These are phyloP conservation scores for Gastrophysa polygoni DNA, from an alignment of 2,888 invertebrate genomes.

Conservation along the genomic window DNA sequence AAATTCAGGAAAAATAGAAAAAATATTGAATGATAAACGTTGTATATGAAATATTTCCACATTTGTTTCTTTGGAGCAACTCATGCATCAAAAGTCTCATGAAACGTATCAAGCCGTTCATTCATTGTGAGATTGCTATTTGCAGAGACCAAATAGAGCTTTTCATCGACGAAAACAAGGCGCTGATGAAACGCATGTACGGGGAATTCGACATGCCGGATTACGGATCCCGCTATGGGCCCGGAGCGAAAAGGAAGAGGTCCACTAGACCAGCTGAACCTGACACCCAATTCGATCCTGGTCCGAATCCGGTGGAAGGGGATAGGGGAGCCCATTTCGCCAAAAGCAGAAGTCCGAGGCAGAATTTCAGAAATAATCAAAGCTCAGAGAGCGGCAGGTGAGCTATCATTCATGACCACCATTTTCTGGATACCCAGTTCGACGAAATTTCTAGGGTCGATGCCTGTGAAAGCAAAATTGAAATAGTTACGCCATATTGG, in stretches of 20 bases:
- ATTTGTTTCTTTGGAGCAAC: too few relatives aligned
- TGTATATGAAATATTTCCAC: too few relatives aligned
- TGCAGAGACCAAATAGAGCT: slow-evolving; percentile 86
- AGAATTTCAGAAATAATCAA: slow-evolving; percentile 60
- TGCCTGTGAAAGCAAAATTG: slow-evolving; percentile 89
- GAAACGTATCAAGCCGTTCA: too few relatives aligned
- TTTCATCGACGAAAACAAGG: slow-evolving; percentile 94
- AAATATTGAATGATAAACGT: neutral
- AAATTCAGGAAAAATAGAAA: too few relatives aligned
- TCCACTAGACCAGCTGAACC: slow-evolving; percentile 62
- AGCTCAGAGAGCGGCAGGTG: slow-evolving; percentile 64
- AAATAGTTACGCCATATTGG: slow-evolving; percentile 94
- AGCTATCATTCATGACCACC: slow-evolving; percentile 15
- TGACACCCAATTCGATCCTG: slow-evolving; percentile 63
- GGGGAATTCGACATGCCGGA: slow-evolving; percentile 78
- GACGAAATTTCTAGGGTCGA: slow-evolving; percentile 70
- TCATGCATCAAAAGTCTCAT: neutral
- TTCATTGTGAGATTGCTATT: too few relatives aligned
- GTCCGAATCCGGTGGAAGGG: slow-evolving; percentile 54
- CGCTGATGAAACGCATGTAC: slow-evolving; percentile 91
- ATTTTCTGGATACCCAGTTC: too few relatives aligned
- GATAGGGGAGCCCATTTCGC: slow-evolving; percentile 52
- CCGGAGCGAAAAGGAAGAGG: slow-evolving; percentile 40
- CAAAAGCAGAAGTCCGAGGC: slow-evolving; percentile 63
- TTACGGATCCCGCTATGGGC: slow-evolving; percentile 32